phyloP scores from a whole-genome alignment of 1,140 invertebrate genomes.

The Trichonephila inaurata region DNA sequence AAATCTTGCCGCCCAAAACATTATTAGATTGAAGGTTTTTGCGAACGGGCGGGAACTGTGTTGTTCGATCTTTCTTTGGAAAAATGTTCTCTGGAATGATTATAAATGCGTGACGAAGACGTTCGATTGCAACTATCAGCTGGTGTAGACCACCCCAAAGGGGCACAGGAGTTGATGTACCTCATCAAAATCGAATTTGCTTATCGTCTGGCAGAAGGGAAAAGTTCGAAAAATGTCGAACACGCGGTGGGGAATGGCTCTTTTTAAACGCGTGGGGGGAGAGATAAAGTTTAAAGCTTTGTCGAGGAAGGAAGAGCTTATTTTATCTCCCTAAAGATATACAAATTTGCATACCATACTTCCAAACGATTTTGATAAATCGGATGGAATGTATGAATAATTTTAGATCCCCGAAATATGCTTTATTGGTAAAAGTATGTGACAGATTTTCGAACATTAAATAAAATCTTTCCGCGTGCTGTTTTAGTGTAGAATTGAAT shows the following conservation, averaged over 20 bases:
- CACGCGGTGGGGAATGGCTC: neutral
- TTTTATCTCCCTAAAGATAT: conserved; percentile 3
- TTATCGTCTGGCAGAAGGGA: neutral
- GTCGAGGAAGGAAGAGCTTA: neutral
- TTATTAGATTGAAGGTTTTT: conserved; percentile 19
- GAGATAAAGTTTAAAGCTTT: conserved; percentile 7
- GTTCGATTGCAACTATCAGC: neutral
- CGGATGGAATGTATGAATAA: conserved; percentile 2
- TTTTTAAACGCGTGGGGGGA: neutral
- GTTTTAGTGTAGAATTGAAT: too few relatives aligned
- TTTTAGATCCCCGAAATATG: neutral
- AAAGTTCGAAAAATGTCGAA: neutral
- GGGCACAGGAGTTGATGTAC: conserved; percentile 1
- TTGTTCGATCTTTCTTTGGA: neutral
- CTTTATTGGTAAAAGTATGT: neutral
- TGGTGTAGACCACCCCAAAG: neutral
- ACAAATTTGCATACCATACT: neutral
- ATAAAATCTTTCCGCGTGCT: too few relatives aligned
- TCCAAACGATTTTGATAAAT: neutral
- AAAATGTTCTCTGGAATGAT: neutral
- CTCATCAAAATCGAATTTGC: conserved; percentile 41
- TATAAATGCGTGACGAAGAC: neutral
- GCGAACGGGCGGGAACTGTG: neutral
- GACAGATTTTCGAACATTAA: neutral
- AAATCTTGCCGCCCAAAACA: neutral